Conservation (phyloP, 2,797 vertebrate genomes). For the Esox masquinongy region DNA sequence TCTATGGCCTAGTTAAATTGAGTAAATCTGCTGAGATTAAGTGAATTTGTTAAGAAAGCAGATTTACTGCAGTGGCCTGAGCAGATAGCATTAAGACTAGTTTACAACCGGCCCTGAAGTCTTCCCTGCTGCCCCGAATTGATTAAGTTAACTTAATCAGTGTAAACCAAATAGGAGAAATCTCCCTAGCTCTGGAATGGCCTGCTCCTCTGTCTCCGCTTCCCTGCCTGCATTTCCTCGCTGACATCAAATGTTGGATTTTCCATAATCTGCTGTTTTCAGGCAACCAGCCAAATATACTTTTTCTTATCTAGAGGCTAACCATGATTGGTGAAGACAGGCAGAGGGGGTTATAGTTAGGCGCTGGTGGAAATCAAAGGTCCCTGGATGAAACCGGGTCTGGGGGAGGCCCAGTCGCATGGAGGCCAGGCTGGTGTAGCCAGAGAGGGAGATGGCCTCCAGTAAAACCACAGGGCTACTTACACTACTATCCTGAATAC, state of each 20-base stretch:
- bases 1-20: constrained; percentile 32
- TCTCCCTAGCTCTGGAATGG: constrained; percentile 39
- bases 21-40: constrained; percentile 58
- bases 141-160: constrained; percentile 67
- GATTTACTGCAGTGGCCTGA: constrained; percentile 47
- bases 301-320: constrained; percentile 53
- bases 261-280: constrained; percentile 55
- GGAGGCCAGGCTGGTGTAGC: not conserved
- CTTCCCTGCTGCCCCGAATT: constrained; percentile 47
- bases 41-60: constrained; percentile 47
- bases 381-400: constrained; percentile 24
- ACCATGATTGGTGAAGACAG: constrained; percentile 56
- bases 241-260: constrained; percentile 58
- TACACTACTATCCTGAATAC: not conserved
- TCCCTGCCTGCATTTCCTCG: constrained; percentile 22
- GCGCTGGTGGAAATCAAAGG: constrained; percentile 48
- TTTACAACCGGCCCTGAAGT: constrained; percentile 55
- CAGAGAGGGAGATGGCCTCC: constrained; percentile 14
- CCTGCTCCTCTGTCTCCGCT: constrained; percentile 31
- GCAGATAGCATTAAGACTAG: constrained; percentile 60
- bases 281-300: constrained; percentile 43
- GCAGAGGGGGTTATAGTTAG: constrained; percentile 53
- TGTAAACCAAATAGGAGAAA: constrained; percentile 58
- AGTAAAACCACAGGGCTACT: constrained; percentile 15
- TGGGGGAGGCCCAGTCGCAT: not conserved